These are phyloP conservation scores for Ceratina japonica DNA, from an alignment of 1,140 invertebrate species.

Conservation along the genomic window DNA sequence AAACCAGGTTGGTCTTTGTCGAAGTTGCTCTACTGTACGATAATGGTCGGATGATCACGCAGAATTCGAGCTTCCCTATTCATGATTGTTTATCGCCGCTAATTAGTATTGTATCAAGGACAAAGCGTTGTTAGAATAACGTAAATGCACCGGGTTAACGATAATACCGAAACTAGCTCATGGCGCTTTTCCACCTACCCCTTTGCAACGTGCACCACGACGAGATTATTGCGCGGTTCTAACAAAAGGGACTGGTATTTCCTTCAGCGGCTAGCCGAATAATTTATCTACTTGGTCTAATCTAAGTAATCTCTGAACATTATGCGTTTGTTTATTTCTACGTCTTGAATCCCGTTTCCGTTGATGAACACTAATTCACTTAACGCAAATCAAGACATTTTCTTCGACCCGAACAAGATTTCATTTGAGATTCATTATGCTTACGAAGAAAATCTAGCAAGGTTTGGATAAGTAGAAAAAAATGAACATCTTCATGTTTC, in stretches of 20 bases:
- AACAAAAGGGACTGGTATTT: slow-evolving; percentile 7
- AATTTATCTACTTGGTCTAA: background rate
- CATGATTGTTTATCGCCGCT: background rate
- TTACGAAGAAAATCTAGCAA: background rate
- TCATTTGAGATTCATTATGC: background rate
- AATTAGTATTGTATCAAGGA: background rate
- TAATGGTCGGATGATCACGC: no score
- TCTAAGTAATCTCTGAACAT: background rate
- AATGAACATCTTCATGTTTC: no score
- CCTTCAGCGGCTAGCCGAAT: background rate
- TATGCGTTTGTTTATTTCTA: background rate
- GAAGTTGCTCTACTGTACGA: no score
- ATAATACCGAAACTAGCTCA: background rate
- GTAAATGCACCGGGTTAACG: background rate
- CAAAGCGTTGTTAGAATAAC: background rate
- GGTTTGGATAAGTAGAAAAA: background rate
- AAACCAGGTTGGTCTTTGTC: no score
- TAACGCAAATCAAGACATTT: background rate
- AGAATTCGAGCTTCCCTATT: background rate
- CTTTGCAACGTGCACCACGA: background rate
- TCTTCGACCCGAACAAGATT: background rate
- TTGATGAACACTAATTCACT: background rate
- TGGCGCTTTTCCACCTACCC: background rate
- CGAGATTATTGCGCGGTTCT: background rate
- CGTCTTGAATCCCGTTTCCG: background rate